A percentile compares a stretch with the other conserved stretches of the same genome.
phyloP scores from a whole-genome alignment of 1,140 invertebrate species.

The Drosophila obscura region DNA sequence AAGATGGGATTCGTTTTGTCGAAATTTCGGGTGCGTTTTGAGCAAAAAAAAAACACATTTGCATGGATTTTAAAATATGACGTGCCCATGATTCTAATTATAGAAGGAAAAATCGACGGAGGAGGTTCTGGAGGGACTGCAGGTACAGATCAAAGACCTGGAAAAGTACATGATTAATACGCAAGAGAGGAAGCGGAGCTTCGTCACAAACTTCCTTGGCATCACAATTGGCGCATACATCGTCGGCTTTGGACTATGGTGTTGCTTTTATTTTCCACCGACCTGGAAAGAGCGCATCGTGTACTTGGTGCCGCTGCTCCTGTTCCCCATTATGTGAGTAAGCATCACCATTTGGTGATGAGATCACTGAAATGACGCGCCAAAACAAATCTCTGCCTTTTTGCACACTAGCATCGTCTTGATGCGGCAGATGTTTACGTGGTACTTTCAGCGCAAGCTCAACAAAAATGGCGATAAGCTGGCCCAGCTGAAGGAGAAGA shows the following conservation, averaged over 20 bases:
- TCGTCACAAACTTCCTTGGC: slow-evolving; percentile 91
- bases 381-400: slow-evolving; percentile 13
- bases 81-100: slow-evolving; percentile 81
- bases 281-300: slow-evolving; percentile 88
- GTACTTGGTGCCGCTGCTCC: slow-evolving; percentile 89
- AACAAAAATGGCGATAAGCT: slow-evolving; percentile 91
- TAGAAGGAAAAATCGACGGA: slow-evolving; percentile 92
- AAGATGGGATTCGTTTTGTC: slow-evolving; percentile 45
- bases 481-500: slow-evolving; percentile 89
- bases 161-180: slow-evolving; percentile 91
- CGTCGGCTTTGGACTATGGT: slow-evolving; percentile 89
- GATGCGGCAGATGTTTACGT: slow-evolving; percentile 91
- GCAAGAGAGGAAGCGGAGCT: slow-evolving; percentile 90
- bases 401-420: slow-evolving; percentile 89
- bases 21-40: slow-evolving; percentile 41
- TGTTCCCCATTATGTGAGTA: slow-evolving; percentile 92
- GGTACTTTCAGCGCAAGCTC: slow-evolving; percentile 94
- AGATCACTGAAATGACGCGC: slow-evolving; percentile 32
- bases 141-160: slow-evolving; percentile 92
- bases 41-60: background rate
- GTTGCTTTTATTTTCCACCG: slow-evolving; percentile 90
- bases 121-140: slow-evolving; percentile 90
- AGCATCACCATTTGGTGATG: slow-evolving; percentile 20
- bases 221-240: slow-evolving; percentile 92
- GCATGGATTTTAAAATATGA: slow-evolving; percentile 13